Conservation (phyloP, 2,888 invertebrate species). For the Desoria tigrina region DNA sequence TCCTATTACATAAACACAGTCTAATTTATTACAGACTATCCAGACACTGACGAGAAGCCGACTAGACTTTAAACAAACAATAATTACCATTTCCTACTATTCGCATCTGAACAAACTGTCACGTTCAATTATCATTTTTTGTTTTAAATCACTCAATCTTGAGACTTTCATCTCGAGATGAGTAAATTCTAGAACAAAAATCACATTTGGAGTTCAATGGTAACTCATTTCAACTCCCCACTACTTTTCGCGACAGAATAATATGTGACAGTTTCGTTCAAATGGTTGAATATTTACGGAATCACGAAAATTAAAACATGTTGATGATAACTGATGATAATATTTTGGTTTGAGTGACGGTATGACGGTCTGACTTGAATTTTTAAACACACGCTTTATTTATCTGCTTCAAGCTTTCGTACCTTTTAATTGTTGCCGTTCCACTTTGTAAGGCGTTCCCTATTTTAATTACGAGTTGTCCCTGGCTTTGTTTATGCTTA, state of each 20-base stretch:
- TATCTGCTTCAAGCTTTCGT: neutral
- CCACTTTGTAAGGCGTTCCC: too few relatives aligned
- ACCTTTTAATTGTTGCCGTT: neutral
- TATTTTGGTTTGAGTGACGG: constrained; percentile 22
- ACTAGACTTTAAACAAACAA: constrained; percentile 5
- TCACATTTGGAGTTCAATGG: too few relatives aligned
- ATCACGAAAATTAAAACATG: neutral
- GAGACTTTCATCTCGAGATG: too few relatives aligned
- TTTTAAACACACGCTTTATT: neutral
- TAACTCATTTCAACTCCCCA: too few relatives aligned
- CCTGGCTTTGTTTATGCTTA: neutral
- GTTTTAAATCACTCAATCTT: too few relatives aligned
- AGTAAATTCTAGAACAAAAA: too few relatives aligned
- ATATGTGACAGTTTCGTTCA: too few relatives aligned
- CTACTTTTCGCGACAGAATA: too few relatives aligned
- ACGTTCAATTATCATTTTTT: neutral
- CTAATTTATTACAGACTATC: constrained; percentile 6
- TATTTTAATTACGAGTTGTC: neutral
- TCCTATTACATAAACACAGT: constrained; percentile 21
- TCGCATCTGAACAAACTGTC: neutral
- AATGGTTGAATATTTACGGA: too few relatives aligned
- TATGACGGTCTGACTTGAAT: constrained; percentile 23
- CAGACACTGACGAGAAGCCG: constrained; percentile 13
- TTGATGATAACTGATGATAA: constrained; percentile 8
- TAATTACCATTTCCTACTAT: neutral